Evolutionary conservation across 2,797 vertebrate species (phyloP).

Genomic region (Cyclura pinguis): DNA sequence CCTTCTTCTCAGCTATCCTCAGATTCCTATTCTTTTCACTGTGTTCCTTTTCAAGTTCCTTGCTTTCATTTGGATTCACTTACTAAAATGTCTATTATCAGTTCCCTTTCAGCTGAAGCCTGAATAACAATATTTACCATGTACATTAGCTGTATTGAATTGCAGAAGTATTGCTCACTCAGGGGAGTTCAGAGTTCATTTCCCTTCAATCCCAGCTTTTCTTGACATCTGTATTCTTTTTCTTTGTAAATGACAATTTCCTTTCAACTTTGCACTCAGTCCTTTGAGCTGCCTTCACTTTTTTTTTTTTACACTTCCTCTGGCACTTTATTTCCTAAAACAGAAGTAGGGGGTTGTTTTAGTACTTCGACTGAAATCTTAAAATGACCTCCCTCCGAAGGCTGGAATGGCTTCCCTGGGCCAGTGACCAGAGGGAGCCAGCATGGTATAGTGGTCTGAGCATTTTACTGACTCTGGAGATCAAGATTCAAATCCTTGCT

Average conservation of each 20-base stretch:
- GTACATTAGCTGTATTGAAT: not conserved
- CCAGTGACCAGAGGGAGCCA: not conserved
- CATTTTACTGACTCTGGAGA: no score
- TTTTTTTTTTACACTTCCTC: not conserved
- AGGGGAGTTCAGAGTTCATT: not conserved
- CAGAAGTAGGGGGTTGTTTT: not conserved
- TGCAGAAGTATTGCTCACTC: no score
- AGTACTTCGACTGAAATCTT: not conserved
- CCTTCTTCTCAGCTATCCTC: not conserved
- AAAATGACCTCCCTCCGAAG: no score
- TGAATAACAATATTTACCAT: conserved; percentile 6
- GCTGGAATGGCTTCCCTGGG: not conserved
- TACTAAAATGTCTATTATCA: conserved; percentile 7
- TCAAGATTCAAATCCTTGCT: no score
- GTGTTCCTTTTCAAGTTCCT: not conserved
- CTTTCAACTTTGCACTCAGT: not conserved
- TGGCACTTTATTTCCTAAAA: not conserved
- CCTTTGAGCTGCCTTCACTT: not conserved
- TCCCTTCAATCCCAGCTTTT: not conserved
- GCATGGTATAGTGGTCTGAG: no score
- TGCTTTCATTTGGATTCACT: conserved; percentile 29
- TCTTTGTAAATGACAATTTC: conserved; percentile 7
- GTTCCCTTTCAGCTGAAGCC: conserved; percentile 6
- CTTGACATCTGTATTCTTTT: conserved; percentile 17
- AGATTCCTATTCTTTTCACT: not conserved